Evolutionary conservation across 2,113 vertebrate species (phyloP).

Genomic region (Leucoraja erinaceus): DNA sequence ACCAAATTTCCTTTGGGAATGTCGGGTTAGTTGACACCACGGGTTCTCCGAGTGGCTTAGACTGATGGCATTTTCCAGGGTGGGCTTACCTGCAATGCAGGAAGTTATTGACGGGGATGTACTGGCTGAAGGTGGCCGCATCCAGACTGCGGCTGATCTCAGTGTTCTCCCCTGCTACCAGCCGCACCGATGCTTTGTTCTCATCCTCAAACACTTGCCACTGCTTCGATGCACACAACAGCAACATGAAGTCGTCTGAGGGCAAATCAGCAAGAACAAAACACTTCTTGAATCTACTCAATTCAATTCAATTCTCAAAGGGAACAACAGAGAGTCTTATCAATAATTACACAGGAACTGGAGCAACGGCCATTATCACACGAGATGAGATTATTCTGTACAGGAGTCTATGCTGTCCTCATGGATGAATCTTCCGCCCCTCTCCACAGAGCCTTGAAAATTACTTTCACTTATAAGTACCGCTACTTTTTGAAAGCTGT

Average conservation of each 20-base stretch:
- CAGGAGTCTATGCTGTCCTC: no score
- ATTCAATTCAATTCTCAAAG: not conserved
- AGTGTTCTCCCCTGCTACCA: conserved; percentile 54
- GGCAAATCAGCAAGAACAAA: not conserved
- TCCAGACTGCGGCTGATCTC: conserved; percentile 60
- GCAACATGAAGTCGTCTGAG: conserved; percentile 62
- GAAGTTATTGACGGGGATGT: conserved; percentile 56
- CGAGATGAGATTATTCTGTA: no score
- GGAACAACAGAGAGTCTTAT: not conserved
- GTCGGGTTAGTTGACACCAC: not conserved
- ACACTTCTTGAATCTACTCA: not conserved
- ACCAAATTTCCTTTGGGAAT: not conserved
- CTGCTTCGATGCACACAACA: conserved; percentile 64
- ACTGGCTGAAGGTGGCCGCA: conserved; percentile 52
- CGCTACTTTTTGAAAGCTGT: no score
- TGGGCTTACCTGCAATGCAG: conserved; percentile 51
- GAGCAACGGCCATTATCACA: not conserved
- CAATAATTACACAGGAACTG: not conserved
- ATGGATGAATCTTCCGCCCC: no score
- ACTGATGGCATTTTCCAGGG: not conserved
- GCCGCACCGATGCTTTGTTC: conserved; percentile 51
- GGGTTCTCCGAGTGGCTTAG: not conserved
- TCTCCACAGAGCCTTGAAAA: no score
- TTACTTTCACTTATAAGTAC: no score
- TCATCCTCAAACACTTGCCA: conserved; percentile 64